Evolutionary conservation across 92 coral and sea anemone species (phyloP).

Genomic region (Galaxea fascicularis): DNA sequence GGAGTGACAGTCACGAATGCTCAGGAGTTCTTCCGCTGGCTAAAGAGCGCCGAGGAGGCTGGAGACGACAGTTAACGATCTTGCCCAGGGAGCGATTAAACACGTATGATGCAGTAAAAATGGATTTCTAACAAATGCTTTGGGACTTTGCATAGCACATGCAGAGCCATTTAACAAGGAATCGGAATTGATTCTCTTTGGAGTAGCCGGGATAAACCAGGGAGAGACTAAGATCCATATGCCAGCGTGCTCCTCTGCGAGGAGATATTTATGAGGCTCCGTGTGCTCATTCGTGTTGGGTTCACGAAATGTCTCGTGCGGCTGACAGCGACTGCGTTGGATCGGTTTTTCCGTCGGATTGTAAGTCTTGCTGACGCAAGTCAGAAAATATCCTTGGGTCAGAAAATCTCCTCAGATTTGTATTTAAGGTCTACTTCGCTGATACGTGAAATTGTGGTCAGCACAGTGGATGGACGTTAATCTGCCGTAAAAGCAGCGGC

Average conservation of each 20-base stretch:
- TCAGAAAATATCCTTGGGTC: slow-evolving; percentile 8
- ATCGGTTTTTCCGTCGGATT: neutral
- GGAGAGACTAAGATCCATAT: neutral
- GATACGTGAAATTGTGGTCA: neutral
- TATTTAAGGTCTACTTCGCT: slow-evolving; percentile 8
- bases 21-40: slow-evolving; percentile 86
- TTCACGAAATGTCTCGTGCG: neutral
- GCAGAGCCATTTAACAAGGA: neutral
- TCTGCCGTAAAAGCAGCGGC: neutral
- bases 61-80: slow-evolving; percentile 61
- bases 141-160: slow-evolving; percentile 5
- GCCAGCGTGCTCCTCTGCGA: slow-evolving; percentile 22
- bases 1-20: slow-evolving; percentile 80
- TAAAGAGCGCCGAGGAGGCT: slow-evolving; percentile 84
- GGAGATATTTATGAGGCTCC: slow-evolving; percentile 37
- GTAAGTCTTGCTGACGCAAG: slow-evolving; percentile 12
- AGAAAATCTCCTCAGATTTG: slow-evolving; percentile 18
- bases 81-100: neutral
- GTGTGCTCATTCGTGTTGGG: neutral
- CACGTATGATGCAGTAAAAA: neutral
- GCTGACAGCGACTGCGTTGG: neutral
- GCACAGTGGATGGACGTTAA: neutral
- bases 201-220: neutral
- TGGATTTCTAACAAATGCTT: slow-evolving; percentile 16
- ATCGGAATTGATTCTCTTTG: slow-evolving; percentile 21